Conservation (phyloP, 2,888 invertebrate genomes). For the Diogma glabrata region DNA sequence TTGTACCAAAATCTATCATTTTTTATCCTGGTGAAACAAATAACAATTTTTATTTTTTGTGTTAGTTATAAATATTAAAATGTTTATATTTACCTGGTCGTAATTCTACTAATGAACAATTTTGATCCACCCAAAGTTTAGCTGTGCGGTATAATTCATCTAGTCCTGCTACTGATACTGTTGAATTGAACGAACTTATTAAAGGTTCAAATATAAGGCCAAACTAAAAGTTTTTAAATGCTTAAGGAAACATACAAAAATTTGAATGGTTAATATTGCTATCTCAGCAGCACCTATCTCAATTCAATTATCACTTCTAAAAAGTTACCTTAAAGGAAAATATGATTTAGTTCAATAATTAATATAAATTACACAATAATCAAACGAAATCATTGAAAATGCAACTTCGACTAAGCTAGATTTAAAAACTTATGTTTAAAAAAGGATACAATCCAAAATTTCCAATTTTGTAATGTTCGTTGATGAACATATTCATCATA, state of each 20-base stretch:
- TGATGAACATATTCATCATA: conserved; percentile 82
- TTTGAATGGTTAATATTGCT: too few species aligned
- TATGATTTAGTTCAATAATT: too few species aligned
- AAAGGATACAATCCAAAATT: conserved; percentile 81
- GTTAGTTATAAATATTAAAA: conserved; percentile 7
- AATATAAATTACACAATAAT: too few species aligned
- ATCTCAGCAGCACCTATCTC: too few species aligned
- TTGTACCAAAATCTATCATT: too few species aligned
- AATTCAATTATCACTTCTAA: too few species aligned
- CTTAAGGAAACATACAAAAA: conserved; percentile 39
- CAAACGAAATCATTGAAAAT: too few species aligned
- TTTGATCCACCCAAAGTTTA: conserved; percentile 90
- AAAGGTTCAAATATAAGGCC: conserved; percentile 83
- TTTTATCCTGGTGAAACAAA: conserved; percentile 4
- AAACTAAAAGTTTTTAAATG: conserved; percentile 48
- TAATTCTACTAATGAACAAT: conserved; percentile 87
- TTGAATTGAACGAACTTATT: conserved; percentile 80
- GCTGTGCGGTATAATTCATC: conserved; percentile 88
- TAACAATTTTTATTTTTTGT: background rate
- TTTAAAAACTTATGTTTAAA: background rate
- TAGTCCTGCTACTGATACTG: conserved; percentile 82
- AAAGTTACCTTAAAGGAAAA: background rate
- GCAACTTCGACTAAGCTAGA: background rate
- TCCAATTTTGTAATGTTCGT: conserved; percentile 87
- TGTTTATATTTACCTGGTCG: conserved; percentile 61